phyloP scores from a whole-genome alignment of 1,140 invertebrate genomes.

The Lasioglossum albipes region DNA sequence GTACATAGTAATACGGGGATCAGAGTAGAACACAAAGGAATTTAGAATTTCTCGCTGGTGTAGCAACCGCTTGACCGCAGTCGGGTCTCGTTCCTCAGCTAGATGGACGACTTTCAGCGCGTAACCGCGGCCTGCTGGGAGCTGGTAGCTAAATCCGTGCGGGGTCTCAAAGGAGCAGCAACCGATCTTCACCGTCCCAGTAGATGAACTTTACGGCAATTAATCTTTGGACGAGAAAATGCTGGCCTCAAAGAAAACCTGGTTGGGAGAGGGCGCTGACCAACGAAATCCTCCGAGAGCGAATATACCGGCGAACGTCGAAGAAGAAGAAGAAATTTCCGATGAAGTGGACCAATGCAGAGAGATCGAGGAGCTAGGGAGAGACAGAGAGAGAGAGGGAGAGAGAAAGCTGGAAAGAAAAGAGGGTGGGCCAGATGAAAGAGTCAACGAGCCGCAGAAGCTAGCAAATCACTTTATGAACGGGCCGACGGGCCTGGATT shows the following conservation, averaged over 20 bases:
- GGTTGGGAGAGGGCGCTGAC: conserved; percentile 10
- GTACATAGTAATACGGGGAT: too few species aligned
- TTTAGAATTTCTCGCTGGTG: too few species aligned
- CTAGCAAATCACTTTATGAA: conserved; percentile 72
- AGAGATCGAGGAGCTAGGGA: neutral
- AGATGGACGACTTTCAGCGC: conserved; percentile 44
- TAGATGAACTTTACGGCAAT: conserved; percentile 53
- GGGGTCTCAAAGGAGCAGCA: conserved; percentile 46
- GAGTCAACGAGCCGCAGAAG: conserved; percentile 57
- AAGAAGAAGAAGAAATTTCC: conserved; percentile 20
- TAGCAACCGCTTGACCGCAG: too few species aligned
- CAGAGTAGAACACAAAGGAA: too few species aligned
- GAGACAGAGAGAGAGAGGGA: neutral
- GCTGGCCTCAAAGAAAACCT: conserved; percentile 48
- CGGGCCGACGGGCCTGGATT: conserved; percentile 61
- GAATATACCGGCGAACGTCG: conserved; percentile 5
- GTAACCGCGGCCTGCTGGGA: conserved; percentile 19
- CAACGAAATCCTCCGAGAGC: conserved; percentile 14
- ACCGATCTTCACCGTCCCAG: conserved; percentile 53
- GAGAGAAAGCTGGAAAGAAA: conserved; percentile 2
- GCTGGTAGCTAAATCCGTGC: neutral
- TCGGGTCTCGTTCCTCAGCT: conserved; percentile 7
- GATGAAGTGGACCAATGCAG: neutral
- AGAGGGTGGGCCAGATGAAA: neutral
- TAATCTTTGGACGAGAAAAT: conserved; percentile 56